A percentile compares a stretch with the other conserved stretches of the same genome.
Evolutionary conservation across 2,113 vertebrate genomes (phyloP).

Genomic region (Muscicapa adusta): DNA sequence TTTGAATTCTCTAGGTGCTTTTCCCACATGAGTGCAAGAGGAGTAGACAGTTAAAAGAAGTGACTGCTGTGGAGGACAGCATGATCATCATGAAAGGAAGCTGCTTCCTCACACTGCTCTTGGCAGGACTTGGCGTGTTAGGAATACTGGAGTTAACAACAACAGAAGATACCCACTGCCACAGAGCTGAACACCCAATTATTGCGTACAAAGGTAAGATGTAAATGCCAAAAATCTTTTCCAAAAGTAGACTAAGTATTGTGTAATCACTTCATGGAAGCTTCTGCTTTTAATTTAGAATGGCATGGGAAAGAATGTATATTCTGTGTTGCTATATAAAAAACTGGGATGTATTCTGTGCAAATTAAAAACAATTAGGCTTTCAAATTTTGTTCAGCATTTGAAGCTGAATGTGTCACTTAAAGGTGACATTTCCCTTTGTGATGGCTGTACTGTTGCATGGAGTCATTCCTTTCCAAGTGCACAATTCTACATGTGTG

Average conservation of each 20-base stretch:
- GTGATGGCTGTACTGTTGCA: neutral
- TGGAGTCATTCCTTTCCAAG: neutral
- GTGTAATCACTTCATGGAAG: neutral
- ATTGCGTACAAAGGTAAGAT: conserved; percentile 85
- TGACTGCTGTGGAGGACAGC: conserved; percentile 63
- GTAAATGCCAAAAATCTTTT: neutral
- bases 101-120: conserved; percentile 73
- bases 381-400: neutral
- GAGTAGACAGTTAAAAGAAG: conserved; percentile 75
- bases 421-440: neutral
- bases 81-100: conserved; percentile 75
- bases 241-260: neutral
- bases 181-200: conserved; percentile 84
- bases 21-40: conserved; percentile 76
- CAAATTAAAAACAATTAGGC: neutral
- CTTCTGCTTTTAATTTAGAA: neutral
- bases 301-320: neutral
- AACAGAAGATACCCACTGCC: conserved; percentile 77
- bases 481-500: neutral
- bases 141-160: conserved; percentile 67
- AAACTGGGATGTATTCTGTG: neutral
- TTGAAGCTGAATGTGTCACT: neutral
- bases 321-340: neutral
- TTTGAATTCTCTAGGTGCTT: conserved; percentile 73
- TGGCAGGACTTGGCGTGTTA: conserved; percentile 82